phyloP scores from a whole-genome alignment of 2,797 vertebrate genomes.

The Smutsia gigantea region DNA sequence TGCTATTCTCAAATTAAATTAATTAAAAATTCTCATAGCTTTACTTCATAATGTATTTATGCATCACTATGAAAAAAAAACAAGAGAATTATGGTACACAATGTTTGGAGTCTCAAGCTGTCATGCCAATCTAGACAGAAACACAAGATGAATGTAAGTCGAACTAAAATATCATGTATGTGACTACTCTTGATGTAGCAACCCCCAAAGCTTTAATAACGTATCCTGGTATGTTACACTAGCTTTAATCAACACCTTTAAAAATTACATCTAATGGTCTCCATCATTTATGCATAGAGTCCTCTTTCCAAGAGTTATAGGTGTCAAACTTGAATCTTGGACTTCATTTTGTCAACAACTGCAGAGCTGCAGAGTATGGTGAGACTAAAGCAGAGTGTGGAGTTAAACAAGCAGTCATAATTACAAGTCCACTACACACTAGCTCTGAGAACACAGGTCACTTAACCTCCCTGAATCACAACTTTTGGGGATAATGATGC shows the following conservation, averaged over 20 bases:
- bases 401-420: neutral
- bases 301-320: neutral
- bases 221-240: neutral
- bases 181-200: neutral
- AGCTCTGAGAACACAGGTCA: neutral
- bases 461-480: neutral
- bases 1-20: slow-evolving; percentile 22
- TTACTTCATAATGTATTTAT: neutral
- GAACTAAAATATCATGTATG: neutral
- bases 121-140: neutral
- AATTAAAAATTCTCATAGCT: slow-evolving; percentile 33
- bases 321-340: neutral
- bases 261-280: neutral
- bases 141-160: neutral
- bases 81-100: neutral
- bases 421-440: neutral
- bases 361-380: neutral
- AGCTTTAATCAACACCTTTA: neutral
- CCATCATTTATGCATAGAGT: neutral
- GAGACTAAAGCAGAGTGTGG: neutral
- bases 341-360: neutral
- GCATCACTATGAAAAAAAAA: neutral
- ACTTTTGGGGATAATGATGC: neutral
- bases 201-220: neutral
- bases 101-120: neutral